phyloP scores from a whole-genome alignment of 2,888 invertebrate genomes.

The Lumbricus terrestris region DNA sequence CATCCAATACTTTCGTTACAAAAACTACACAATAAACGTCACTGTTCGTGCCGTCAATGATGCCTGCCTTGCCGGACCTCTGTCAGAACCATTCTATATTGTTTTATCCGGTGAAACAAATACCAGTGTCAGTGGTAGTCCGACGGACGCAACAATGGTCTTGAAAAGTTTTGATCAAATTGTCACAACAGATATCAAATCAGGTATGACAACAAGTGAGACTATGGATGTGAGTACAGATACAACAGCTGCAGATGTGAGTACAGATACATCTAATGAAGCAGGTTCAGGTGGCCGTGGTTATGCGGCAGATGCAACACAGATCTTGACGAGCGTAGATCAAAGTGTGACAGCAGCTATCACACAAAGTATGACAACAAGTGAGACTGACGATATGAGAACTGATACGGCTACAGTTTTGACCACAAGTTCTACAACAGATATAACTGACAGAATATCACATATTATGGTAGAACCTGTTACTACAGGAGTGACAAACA shows the following conservation, averaged over 20 bases:
- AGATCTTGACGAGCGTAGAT: too few species aligned
- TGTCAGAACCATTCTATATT: background rate
- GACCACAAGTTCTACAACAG: too few species aligned
- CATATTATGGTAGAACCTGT: too few species aligned
- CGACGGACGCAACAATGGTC: background rate
- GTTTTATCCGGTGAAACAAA: background rate
- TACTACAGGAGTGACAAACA: background rate
- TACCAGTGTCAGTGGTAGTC: background rate
- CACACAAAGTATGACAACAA: too few species aligned
- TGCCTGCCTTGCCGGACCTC: background rate
- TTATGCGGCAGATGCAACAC: too few species aligned
- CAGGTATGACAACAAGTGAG: background rate
- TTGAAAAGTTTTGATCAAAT: background rate
- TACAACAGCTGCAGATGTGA: background rate
- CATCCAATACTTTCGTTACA: background rate
- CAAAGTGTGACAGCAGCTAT: too few species aligned
- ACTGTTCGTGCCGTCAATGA: background rate
- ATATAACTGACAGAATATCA: too few species aligned
- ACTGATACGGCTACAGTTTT: too few species aligned
- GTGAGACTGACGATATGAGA: too few species aligned
- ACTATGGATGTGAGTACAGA: background rate
- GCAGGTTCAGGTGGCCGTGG: too few species aligned
- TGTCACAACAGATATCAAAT: background rate
- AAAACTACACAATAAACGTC: background rate
- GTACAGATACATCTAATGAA: background rate